A percentile compares a stretch with the other conserved stretches of the same genome.
Conservation (phyloP, 2,113 vertebrate genomes). For the Brachirus orientalis region DNA sequence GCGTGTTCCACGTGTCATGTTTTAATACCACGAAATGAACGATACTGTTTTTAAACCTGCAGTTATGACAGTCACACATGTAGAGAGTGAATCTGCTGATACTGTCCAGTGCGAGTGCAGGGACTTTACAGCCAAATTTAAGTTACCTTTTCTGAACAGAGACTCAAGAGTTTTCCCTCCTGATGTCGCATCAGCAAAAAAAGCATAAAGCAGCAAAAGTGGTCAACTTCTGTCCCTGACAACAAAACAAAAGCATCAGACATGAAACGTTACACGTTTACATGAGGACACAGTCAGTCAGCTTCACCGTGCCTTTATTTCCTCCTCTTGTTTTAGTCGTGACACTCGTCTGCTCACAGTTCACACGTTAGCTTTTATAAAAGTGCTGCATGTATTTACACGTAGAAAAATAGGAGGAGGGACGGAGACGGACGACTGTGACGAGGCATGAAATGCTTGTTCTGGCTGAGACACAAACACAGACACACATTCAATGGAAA, state of each 20-base stretch:
- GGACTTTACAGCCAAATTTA: too few species aligned
- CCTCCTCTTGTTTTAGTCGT: not conserved
- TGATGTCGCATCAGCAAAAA: constrained; percentile 13
- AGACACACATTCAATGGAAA: constrained; percentile 48
- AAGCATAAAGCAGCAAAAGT: constrained; percentile 36
- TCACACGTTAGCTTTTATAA: constrained; percentile 55
- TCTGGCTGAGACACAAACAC: constrained; percentile 28
- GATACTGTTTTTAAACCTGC: too few species aligned
- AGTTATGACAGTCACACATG: too few species aligned
- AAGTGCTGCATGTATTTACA: constrained; percentile 74
- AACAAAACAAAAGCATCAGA: constrained; percentile 41
- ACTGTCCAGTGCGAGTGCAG: too few species aligned
- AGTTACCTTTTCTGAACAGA: too few species aligned
- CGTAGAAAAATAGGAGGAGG: constrained; percentile 70
- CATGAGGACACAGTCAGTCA: constrained; percentile 50
- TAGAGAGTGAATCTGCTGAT: too few species aligned
- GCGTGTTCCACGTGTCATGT: too few species aligned
- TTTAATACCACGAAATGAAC: too few species aligned
- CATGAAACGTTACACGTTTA: constrained; percentile 31
- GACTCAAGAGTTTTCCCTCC: not conserved
- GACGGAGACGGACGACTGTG: not conserved
- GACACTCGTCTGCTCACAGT: constrained; percentile 42
- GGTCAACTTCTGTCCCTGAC: constrained; percentile 1
- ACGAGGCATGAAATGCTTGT: constrained; percentile 72
- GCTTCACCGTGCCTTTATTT: constrained; percentile 33